Conservation (phyloP, 2,797 vertebrate genomes). For the Loriculus beryllinus region DNA sequence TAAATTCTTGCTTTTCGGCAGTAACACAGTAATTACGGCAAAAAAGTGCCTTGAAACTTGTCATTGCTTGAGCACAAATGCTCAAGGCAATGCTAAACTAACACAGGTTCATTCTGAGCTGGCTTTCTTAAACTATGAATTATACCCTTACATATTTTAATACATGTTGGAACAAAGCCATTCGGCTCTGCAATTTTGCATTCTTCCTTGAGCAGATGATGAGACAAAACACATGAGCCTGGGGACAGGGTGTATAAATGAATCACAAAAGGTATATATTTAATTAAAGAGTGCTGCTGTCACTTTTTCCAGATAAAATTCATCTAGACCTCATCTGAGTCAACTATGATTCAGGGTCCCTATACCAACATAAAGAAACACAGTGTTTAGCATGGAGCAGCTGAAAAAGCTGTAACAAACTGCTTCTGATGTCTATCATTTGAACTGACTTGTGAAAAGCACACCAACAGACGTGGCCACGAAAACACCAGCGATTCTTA, state of each 20-base stretch:
- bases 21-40: background rate
- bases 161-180: constrained; percentile 27
- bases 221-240: constrained; percentile 29
- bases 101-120: background rate
- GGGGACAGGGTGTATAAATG: constrained; percentile 39
- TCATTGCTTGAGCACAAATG: constrained; percentile 26
- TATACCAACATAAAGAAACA: background rate
- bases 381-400: background rate
- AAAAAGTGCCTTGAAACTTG: constrained; percentile 26
- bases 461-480: background rate
- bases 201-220: constrained; percentile 4
- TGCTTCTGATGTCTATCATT: background rate
- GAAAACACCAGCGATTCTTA: background rate
- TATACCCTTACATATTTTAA: constrained; percentile 42
- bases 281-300: constrained; percentile 42
- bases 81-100: constrained; percentile 17
- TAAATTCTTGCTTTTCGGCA: constrained; percentile 27
- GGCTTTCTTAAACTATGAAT: constrained; percentile 14
- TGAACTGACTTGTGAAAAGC: background rate
- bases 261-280: constrained; percentile 36
- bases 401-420: background rate
- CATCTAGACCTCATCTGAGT: background rate
- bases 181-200: constrained; percentile 20
- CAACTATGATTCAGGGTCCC: constrained; percentile 5
- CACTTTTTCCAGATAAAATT: constrained; percentile 59